Conservation (phyloP, 1,140 invertebrate genomes). For the Littorina saxatilis region DNA sequence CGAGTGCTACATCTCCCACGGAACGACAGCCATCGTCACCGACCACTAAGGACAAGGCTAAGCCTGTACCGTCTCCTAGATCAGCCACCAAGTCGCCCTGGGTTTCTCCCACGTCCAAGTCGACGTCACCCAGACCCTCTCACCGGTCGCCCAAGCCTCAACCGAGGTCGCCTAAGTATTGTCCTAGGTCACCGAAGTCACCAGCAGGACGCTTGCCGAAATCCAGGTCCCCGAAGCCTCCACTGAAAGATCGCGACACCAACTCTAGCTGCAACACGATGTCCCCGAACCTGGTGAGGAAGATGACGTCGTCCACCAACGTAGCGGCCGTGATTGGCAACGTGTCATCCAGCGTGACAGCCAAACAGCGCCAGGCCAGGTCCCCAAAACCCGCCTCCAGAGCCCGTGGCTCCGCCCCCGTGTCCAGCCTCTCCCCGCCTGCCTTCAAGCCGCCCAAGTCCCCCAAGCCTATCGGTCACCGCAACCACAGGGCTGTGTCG, state of each 20-base stretch:
- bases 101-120: background rate
- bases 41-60: background rate
- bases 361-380: background rate
- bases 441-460: conserved; percentile 17
- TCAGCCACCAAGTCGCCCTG: background rate
- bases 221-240: background rate
- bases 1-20: too few relatives aligned
- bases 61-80: background rate
- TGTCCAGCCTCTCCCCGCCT: background rate
- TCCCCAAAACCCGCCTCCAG: conserved; percentile 3
- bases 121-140: background rate
- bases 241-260: background rate
- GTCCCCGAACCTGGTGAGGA: conserved; percentile 6
- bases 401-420: background rate
- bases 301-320: conserved; percentile 7
- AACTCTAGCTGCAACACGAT: background rate
- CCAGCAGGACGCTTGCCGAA: background rate
- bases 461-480: background rate
- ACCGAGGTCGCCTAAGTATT: background rate
- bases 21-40: background rate
- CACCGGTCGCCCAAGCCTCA: background rate
- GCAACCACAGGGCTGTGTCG: background rate
- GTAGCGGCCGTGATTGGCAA: conserved; percentile 9
- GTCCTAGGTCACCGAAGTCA: background rate
- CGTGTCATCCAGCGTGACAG: background rate